Conservation (phyloP, 2,797 vertebrate species). For the Gobionotothen gibberifrons region DNA sequence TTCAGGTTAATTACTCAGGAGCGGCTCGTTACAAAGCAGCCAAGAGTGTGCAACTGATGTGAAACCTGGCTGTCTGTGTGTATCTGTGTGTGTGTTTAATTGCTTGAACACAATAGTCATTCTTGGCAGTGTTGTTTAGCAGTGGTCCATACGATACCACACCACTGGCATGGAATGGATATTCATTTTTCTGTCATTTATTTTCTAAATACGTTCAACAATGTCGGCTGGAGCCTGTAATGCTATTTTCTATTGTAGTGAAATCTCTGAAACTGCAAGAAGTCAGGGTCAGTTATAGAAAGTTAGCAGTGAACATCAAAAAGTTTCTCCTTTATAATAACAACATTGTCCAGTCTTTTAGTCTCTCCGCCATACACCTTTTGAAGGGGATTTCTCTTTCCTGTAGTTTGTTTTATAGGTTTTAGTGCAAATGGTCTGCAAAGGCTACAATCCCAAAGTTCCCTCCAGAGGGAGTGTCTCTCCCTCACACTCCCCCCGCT, state of each 20-base stretch:
- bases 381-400: too few species aligned
- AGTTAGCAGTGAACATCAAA: too few species aligned
- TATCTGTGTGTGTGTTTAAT: conserved; percentile 12
- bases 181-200: neutral
- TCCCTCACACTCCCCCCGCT: too few species aligned
- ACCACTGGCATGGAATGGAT: neutral
- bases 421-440: too few species aligned
- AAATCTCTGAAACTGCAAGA: neutral
- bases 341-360: neutral
- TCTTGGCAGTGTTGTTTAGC: conserved; percentile 9
- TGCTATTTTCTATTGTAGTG: neutral
- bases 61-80: neutral
- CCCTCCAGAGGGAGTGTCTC: too few species aligned
- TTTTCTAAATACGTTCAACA: neutral
- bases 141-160: neutral
- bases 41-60: conserved; percentile 27
- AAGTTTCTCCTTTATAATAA: neutral
- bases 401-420: too few species aligned
- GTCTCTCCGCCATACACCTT: neutral
- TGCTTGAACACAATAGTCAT: conserved; percentile 20
- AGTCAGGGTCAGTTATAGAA: neutral
- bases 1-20: conserved; percentile 70
- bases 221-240: neutral
- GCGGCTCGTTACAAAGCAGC: conserved; percentile 53
- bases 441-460: too few species aligned